These are phyloP conservation scores for Abscondita cerata DNA, from an alignment of 2,888 invertebrate genomes.

Conservation along the genomic window DNA sequence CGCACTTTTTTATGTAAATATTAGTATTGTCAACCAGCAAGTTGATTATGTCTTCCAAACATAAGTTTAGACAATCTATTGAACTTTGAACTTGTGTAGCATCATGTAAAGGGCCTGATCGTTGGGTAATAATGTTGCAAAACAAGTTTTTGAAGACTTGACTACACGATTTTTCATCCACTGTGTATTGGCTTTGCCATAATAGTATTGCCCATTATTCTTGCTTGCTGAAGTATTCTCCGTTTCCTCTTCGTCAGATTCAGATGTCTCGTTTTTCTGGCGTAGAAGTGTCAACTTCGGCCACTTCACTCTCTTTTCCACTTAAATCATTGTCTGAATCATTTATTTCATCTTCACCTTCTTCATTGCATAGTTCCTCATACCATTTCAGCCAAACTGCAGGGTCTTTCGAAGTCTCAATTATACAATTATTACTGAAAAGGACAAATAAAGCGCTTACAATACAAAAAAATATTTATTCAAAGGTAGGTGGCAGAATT, in stretches of 20 bases:
- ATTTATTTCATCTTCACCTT: neutral
- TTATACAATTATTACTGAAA: no score
- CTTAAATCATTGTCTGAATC: no score
- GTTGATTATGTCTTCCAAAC: neutral
- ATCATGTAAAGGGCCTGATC: no score
- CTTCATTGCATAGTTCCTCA: neutral
- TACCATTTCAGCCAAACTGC: neutral
- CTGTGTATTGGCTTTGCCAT: neutral
- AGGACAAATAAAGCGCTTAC: no score
- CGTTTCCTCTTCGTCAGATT: neutral
- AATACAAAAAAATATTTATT: neutral
- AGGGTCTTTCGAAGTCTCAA: no score
- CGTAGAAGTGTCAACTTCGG: neutral
- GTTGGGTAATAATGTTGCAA: no score
- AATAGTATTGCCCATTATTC: neutral
- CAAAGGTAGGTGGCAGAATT: neutral
- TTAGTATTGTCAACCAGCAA: no score
- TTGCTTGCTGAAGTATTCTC: neutral
- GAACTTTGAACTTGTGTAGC: no score
- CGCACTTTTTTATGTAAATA: no score
- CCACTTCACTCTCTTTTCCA: neutral
- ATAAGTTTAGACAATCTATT: neutral
- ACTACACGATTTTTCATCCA: slow-evolving; percentile 2
- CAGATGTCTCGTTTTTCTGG: neutral
- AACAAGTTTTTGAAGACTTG: neutral